A percentile compares a stretch with the other conserved stretches of the same genome.
Evolutionary conservation across 2,113 vertebrate genomes (phyloP).

Genomic region (Brachyhypopomus gauderio): DNA sequence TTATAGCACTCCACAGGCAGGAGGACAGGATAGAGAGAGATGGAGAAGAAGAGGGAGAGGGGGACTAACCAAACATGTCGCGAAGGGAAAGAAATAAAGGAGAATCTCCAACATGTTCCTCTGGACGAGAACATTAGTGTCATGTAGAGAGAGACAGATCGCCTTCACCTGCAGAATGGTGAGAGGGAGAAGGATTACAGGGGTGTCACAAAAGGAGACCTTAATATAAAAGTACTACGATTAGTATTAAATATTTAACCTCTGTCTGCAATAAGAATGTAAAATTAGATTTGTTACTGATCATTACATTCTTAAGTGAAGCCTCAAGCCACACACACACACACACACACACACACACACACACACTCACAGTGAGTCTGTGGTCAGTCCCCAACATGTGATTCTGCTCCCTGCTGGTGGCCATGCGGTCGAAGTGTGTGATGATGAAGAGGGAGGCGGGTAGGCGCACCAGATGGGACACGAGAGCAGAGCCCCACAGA

Average conservation of each 20-base stretch:
- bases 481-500: constrained; percentile 88
- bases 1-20: background rate
- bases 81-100: constrained; percentile 92
- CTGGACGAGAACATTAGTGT: constrained; percentile 93
- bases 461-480: constrained; percentile 83
- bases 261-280: too few species aligned
- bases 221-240: background rate
- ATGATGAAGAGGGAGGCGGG: constrained; percentile 91
- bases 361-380: constrained; percentile 81
- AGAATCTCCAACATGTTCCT: constrained; percentile 93
- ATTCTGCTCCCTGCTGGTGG: constrained; percentile 77
- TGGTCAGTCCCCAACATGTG: constrained; percentile 86
- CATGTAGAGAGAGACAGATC: constrained; percentile 84
- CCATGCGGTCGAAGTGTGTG: constrained; percentile 83
- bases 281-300: too few species aligned
- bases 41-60: background rate
- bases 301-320: too few species aligned
- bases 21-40: background rate
- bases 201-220: background rate
- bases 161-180: constrained; percentile 79
- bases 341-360: background rate
- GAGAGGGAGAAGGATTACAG: background rate
- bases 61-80: constrained; percentile 81
- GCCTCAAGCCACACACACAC: background rate
- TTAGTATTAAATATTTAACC: too few species aligned